Base-by-base conservation (phyloP, 1,140 invertebrate genomes). In the Aphaenogaster rudis region DNA sequence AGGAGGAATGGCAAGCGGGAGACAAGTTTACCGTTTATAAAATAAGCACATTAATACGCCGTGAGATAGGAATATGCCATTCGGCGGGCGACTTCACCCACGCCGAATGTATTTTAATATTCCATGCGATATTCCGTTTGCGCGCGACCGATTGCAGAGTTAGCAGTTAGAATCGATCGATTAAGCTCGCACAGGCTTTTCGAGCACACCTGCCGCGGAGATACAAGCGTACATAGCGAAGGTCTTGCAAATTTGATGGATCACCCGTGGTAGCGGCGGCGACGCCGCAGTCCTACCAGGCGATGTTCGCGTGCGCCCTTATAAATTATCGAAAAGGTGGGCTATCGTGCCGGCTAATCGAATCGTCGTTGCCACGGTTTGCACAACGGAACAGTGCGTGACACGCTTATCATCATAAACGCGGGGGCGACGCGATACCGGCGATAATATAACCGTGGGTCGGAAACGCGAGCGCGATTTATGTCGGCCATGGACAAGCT, bases 141-240 rank as follows among this genome's bases (percentile, higher is more conserved):
- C 66, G 57, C 39, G 36, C 28, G 82, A 57, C 57, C 54, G 36
- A 50, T 17, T 52, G 15, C 66, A 45, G 81, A 77, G 71, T 86
- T 89, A 82, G 59, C 71, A 79, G 88, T 89, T 72, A 86, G 88
- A 61, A 88, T 89, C 72, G 74, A 90, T 90, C 88, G 88, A 90
- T 88, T 81, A 88, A 86, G 50, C 76, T 76, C 88, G 74, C 52
- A 59, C 59, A 79, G 71, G 67, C 82, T 89, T 89, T 76, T 88
- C 69, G 42, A 86, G 66, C 59, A 88, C 87, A 79, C 69, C 82
- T 48, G 52, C 87, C 77, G 67, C 61, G 21, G 74, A 33, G 71
- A 71, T 77, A 84, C 86, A 84, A 48, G 54, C 69, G 42, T 74
- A 84, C 54, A 76, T 39, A 76, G 48, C 36, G 52, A 36, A 52